phyloP scores from a whole-genome alignment of 2,797 vertebrate species.

The Gorsachius magnificus region DNA sequence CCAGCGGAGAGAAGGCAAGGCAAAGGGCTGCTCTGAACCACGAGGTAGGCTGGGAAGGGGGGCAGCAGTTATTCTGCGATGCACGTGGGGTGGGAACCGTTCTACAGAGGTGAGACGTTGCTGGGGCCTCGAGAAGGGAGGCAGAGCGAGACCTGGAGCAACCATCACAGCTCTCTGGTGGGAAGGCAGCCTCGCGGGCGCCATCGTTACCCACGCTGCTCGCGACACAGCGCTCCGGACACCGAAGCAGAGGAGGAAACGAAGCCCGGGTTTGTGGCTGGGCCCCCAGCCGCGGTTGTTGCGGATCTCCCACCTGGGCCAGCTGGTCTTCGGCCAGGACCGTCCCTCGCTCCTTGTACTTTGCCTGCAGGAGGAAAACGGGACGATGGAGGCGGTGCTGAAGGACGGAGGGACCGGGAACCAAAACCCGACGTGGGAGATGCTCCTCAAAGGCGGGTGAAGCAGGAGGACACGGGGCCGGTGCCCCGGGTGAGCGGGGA shows the following conservation, averaged over 20 bases:
- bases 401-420: accelerated
- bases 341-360: slow-evolving; percentile 94
- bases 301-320: slow-evolving; percentile 80
- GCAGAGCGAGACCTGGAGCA: background rate
- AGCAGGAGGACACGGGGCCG: accelerated
- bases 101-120: background rate
- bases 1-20: background rate
- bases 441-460: accelerated
- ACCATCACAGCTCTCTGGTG: background rate
- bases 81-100: background rate
- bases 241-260: accelerated
- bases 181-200: background rate
- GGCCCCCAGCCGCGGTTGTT: accelerated
- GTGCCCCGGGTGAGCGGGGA: no score
- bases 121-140: background rate
- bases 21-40: background rate
- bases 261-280: background rate
- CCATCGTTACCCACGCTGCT: accelerated
- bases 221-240: accelerated
- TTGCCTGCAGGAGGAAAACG: slow-evolving; percentile 80
- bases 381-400: background rate
- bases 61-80: background rate
- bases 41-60: background rate
- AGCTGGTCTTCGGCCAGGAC: slow-evolving; percentile 95
- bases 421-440: accelerated